Evolutionary conservation across 2,888 invertebrate genomes (phyloP), one percentile per base, ranked within the genome.

Genomic region (Hirtodrosophila confusa): DNA sequence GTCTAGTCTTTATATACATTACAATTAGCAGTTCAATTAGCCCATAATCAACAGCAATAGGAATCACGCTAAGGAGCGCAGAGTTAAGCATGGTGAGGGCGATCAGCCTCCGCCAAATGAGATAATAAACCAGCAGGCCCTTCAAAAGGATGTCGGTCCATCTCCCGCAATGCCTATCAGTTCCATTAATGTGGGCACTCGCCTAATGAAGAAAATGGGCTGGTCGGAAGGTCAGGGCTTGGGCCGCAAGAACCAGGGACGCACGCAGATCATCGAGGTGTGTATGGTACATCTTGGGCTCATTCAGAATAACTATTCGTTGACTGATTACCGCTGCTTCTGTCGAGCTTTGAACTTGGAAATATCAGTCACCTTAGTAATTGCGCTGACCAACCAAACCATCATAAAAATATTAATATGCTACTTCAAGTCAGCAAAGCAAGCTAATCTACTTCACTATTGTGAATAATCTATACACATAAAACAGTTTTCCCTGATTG

Each of bases 141-240:
- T 90, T 69, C 89, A 84, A 37, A 77, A 83, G 33, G 80, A 92
- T 85, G 27, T 12, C 1, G 57, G 47, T 0, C 92, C 84, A 88
- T 90, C 87, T 4, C 89, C 91, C 0, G 84, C 89, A 9, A 67
- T 89, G 84, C 91, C 92, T 5, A 93, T 98, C 86, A 93, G 97
- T 79, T 95, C 96, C 0, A 97, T 97, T 78, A 98, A 98, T 83
- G 97, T 99, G 63, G 99, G 99, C 6, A 99, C 96, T 89, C 96
- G 97, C 89, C 93, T 99, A 91, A 91, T 99, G 71, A 98, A 99
- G 91, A 98, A 98, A 92, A 99, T 99, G 99, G 99, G 99, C 4
- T 99, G 99, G 99, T 96, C 96, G 5, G 98, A 98, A 90, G 99
- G 99, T 0, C 95, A 97, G 92, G 99, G 99, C 0, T 92, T 99